Base-by-base conservation (phyloP, 37 sponge, comb jelly and placozoan genomes). In the Dysidea cf. avara region DNA sequence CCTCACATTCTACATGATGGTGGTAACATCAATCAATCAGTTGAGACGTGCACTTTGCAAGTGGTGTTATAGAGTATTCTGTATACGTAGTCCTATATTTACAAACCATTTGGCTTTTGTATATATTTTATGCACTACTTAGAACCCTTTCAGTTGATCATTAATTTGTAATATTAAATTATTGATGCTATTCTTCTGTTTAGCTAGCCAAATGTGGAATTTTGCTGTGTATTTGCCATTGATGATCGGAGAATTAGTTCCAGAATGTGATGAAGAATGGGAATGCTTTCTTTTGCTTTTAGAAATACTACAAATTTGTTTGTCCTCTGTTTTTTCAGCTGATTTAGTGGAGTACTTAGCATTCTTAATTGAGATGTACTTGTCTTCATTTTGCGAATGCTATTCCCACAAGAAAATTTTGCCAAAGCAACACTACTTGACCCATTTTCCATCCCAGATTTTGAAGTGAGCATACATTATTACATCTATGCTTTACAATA, bases 381-480 rank as follows among this genome's bases (percentile, higher is more conserved):
- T 36, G 29, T 20, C 29, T 14, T 39, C 34, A 7, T 64, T 64
- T 32, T 11, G 20, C 9, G 7, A 7, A 11, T 64, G 66, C 34
- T 64, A 64, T 32, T 39, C 66, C 12, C 7, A 25, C 6, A 9
- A 9, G 14, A 14, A 36, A 20, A 29, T 64, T 34, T 36, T 32
- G 5, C 66, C 66, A 7, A 64, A 60, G 28, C 38, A 25, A 24
- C 76, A 75, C 53, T 64, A 75, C 76, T 51, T 62, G 65, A 66
- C 64, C 2, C 76, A 75, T 24, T 75, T 75, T 50, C 76, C 76
- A 14, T 20, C 20, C 4, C 53, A 30, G 20, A 7, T 62, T 4
- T 14, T 62, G 14, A 40, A 26, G 76, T 75, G 30, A 75, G 66
- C n/a, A n/a, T n/a, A n/a, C n/a, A n/a, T n/a, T n/a, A n/a, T n/a